A percentile compares a stretch with the other conserved stretches of the same genome.
Conservation (phyloP, 1,140 invertebrate species). For the honey bee (Apis mellifera) region DNA sequence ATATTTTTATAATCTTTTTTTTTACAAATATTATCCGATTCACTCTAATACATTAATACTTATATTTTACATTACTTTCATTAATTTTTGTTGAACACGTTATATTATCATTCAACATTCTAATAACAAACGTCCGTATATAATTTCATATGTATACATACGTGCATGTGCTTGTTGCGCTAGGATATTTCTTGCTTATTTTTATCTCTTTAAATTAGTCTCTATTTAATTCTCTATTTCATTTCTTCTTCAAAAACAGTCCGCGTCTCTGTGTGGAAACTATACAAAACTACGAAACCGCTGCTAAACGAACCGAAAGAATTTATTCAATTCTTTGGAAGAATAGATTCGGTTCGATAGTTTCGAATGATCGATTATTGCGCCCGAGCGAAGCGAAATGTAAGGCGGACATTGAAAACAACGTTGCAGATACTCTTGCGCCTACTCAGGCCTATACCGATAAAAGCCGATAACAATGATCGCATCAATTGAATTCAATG, state of each 20-base stretch:
- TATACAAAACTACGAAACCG: too few species aligned
- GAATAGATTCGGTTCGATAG: neutral
- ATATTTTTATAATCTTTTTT: too few species aligned
- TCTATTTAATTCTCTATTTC: neutral
- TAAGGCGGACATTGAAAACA: conserved; percentile 32
- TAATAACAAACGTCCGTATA: too few species aligned
- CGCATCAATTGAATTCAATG: conserved; percentile 57
- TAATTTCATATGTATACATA: too few species aligned
- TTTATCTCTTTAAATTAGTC: too few species aligned
- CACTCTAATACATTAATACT: too few species aligned
- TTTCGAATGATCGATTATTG: conserved; percentile 15
- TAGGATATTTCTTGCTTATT: too few species aligned
- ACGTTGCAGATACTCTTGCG: conserved; percentile 20
- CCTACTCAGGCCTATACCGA: conserved; percentile 11
- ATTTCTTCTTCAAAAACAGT: neutral
- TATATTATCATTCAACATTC: too few species aligned
- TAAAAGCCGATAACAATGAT: conserved; percentile 62
- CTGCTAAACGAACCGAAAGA: neutral
- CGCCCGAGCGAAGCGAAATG: neutral
- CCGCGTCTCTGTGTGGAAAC: neutral
- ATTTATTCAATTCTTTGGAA: neutral
- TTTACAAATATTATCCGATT: too few species aligned
- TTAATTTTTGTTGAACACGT: too few species aligned
- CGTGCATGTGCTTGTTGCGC: too few species aligned
- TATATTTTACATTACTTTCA: too few species aligned